Conservation (phyloP, 2,888 invertebrate genomes). For the Cephus pygmeus region DNA sequence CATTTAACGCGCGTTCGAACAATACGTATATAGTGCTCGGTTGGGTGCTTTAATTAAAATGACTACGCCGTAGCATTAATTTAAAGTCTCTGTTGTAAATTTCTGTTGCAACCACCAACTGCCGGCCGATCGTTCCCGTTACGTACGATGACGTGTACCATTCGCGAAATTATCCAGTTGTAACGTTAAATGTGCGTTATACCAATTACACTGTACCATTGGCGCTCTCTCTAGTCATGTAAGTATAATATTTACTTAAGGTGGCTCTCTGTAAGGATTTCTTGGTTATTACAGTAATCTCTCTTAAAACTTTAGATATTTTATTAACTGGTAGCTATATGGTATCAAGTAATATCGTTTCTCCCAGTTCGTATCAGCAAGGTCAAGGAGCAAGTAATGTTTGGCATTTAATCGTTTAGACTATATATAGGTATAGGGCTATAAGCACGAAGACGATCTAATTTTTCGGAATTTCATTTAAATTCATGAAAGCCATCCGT, state of each 20-base stretch:
- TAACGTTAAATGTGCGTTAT: background rate
- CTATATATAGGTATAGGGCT: background rate
- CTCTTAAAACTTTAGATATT: background rate
- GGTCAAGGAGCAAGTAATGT: too few relatives aligned
- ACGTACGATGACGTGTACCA: background rate
- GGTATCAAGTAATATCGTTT: too few relatives aligned
- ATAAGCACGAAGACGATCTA: background rate
- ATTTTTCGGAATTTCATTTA: slow-evolving; percentile 34
- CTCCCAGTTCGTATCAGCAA: too few relatives aligned
- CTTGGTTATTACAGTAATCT: background rate
- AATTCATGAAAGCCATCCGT: slow-evolving; percentile 43
- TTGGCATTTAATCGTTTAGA: too few relatives aligned
- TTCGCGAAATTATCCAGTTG: background rate
- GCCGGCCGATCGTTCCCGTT: background rate
- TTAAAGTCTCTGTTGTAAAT: background rate
- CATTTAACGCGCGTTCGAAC: slow-evolving; percentile 10
- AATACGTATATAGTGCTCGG: background rate
- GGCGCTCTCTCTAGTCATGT: background rate
- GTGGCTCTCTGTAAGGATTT: background rate
- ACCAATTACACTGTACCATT: background rate
- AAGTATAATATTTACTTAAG: background rate
- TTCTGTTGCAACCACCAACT: background rate
- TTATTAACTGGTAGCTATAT: background rate
- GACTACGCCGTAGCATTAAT: background rate
- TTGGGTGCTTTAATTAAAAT: background rate